Conservation (phyloP, 2,113 vertebrate species). For the Diadophis punctatus region DNA sequence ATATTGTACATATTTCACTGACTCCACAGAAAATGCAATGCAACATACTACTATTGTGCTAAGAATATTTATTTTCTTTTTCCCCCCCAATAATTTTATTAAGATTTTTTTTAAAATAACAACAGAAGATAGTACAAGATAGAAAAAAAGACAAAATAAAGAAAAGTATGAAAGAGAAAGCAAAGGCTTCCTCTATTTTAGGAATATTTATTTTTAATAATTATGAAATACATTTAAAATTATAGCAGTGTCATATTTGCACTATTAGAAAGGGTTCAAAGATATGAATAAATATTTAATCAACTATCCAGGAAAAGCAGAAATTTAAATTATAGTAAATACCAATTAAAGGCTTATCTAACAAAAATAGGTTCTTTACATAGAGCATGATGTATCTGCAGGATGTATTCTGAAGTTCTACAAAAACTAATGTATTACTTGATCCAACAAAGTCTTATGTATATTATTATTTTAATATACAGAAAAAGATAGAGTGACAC, state of each 20-base stretch:
- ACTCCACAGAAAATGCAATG: conserved; percentile 3
- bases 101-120: no score
- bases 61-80: conserved; percentile 10
- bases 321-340: background rate
- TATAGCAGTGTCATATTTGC: background rate
- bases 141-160: background rate
- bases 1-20: conserved; percentile 13
- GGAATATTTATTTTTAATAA: conserved; percentile 14
- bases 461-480: background rate
- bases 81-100: background rate
- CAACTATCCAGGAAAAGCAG: background rate
- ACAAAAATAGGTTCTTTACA: background rate
- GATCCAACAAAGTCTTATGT: background rate
- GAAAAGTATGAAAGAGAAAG: background rate
- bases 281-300: background rate
- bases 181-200: background rate
- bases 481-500: background rate
- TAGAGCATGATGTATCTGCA: background rate
- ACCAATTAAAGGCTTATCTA: background rate
- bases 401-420: background rate
- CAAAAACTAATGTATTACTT: background rate
- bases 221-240: background rate
- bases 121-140: background rate
- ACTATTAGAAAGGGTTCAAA: background rate
- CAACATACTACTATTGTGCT: conserved; percentile 13